Evolutionary conservation across 1,140 invertebrate species (phyloP).

Genomic region (Zaprionus camerounensis): DNA sequence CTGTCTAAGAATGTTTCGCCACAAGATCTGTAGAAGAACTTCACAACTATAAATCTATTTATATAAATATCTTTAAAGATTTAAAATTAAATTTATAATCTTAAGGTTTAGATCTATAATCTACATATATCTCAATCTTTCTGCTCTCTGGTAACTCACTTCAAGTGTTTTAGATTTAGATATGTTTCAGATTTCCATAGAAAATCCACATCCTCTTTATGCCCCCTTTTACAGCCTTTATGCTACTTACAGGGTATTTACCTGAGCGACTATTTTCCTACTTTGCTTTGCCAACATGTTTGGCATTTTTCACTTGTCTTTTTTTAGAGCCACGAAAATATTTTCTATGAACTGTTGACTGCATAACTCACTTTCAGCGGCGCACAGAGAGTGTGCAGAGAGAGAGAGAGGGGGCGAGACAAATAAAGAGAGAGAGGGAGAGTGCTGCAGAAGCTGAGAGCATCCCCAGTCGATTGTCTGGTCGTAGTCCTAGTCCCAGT

Average conservation of each 20-base stretch:
- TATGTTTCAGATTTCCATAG: not conserved
- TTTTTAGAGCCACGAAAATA: conserved; percentile 50
- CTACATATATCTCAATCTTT: no score
- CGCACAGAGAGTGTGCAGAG: not conserved
- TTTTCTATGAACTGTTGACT: conserved; percentile 78
- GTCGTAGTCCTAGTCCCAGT: conserved; percentile 29
- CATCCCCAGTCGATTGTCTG: conserved; percentile 66
- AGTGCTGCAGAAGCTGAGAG: conserved; percentile 8
- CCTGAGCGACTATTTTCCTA: not conserved
- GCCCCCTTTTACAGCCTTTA: not conserved
- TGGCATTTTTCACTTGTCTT: conserved; percentile 13
- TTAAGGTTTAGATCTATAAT: no score
- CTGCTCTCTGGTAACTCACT: no score
- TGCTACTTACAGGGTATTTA: not conserved
- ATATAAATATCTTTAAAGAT: no score
- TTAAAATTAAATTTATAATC: no score
- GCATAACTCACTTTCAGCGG: conserved; percentile 74
- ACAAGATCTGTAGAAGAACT: no score
- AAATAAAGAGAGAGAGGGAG: not conserved
- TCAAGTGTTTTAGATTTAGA: no score
- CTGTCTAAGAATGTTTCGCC: no score
- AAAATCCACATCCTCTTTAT: not conserved
- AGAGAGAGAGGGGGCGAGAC: not conserved
- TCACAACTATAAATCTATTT: no score
- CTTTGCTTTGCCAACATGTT: conserved; percentile 4